Percentiles rank a stretch among this genome's conserved stretches.
Evolutionary conservation across 2,113 vertebrate genomes (phyloP).

Genomic region (Callionymus lyra): DNA sequence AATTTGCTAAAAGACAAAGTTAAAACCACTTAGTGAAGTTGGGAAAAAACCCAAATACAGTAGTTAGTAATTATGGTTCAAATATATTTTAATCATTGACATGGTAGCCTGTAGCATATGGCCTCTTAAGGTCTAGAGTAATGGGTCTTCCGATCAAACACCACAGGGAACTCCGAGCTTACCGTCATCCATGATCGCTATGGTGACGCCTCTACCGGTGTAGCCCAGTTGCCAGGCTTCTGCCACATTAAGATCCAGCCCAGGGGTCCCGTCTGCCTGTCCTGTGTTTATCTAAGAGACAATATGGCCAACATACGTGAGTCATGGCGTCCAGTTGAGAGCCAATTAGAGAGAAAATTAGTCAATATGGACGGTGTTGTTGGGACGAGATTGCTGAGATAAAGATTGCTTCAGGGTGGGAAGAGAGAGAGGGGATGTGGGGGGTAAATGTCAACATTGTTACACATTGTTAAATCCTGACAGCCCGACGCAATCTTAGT

Average conservation of each 20-base stretch:
- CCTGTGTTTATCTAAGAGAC: slow-evolving; percentile 91
- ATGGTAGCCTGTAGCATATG: too few relatives aligned
- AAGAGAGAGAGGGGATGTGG: slow-evolving; percentile 23
- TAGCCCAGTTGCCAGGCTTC: slow-evolving; percentile 96
- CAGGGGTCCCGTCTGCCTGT: slow-evolving; percentile 95
- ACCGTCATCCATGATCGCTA: slow-evolving; percentile 99
- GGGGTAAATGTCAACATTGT: slow-evolving; percentile 28
- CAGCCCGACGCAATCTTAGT: too few relatives aligned
- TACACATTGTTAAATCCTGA: slow-evolving; percentile 24
- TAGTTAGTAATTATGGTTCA: too few relatives aligned
- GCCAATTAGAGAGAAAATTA: slow-evolving; percentile 28
- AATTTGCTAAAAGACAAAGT: too few relatives aligned
- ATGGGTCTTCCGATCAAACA: too few relatives aligned
- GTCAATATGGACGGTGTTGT: slow-evolving; percentile 16
- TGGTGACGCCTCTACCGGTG: slow-evolving; percentile 93
- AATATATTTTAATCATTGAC: too few relatives aligned
- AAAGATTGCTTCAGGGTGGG: slow-evolving; percentile 7
- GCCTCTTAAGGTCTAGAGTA: too few relatives aligned
- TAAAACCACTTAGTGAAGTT: too few relatives aligned
- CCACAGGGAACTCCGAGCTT: slow-evolving; percentile 12
- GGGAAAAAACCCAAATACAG: too few relatives aligned
- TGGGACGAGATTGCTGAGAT: neutral
- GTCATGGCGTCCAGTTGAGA: slow-evolving; percentile 29
- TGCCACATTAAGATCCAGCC: slow-evolving; percentile 94
- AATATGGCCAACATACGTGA: slow-evolving; percentile 49